These are phyloP conservation scores for Natrix natrix DNA, from an alignment of 2,797 vertebrate genomes.

Conservation along the genomic window DNA sequence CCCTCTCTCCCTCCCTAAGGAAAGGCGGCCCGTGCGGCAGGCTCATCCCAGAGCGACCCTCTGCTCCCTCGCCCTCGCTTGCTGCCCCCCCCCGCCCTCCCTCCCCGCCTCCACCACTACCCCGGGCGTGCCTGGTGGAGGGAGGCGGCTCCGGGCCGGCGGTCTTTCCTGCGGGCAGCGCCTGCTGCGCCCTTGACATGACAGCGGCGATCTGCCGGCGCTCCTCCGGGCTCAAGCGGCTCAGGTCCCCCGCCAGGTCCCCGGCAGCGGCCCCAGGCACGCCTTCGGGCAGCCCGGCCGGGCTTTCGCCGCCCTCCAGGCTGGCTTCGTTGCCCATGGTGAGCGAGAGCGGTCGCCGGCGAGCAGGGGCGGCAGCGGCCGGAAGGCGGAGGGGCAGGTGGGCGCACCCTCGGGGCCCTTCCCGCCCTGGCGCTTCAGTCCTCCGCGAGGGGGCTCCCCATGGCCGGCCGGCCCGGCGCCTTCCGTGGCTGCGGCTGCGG, in stretches of 20 bases:
- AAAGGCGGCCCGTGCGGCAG: background rate
- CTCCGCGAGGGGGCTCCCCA: background rate
- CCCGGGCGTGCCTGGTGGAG: constrained; percentile 79
- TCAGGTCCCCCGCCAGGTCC: constrained; percentile 76
- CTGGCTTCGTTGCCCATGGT: constrained; percentile 94
- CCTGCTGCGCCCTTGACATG: constrained; percentile 87
- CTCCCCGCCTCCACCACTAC: background rate
- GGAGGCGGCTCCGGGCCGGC: constrained; percentile 68
- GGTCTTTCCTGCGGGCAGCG: constrained; percentile 75
- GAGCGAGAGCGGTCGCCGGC: background rate
- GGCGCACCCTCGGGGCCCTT: background rate
- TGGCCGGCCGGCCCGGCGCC: background rate
- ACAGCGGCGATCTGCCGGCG: constrained; percentile 86
- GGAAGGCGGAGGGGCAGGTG: background rate
- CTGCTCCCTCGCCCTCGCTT: background rate
- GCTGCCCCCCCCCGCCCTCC: background rate
- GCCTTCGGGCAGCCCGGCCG: constrained; percentile 40
- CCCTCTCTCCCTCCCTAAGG: no score
- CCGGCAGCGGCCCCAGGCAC: constrained; percentile 66
- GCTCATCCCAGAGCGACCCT: background rate
- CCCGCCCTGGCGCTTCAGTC: background rate
- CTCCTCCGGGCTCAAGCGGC: constrained; percentile 87
- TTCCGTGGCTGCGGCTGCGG: constrained; percentile 20
- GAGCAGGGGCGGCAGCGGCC: background rate
- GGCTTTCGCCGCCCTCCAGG: constrained; percentile 81